phyloP scores from a whole-genome alignment of 1,140 invertebrate genomes.

The Bicyclus anynana region DNA sequence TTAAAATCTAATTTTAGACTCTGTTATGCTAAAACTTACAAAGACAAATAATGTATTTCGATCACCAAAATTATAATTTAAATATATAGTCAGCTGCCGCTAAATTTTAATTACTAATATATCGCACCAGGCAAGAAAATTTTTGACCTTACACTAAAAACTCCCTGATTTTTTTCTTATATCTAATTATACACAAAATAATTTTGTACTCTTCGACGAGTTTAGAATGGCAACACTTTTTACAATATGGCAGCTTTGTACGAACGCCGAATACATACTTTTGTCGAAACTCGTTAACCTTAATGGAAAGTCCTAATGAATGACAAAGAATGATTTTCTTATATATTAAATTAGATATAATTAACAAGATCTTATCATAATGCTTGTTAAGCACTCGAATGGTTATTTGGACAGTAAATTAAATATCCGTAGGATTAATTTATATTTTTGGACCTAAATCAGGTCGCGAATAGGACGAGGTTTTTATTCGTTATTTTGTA shows the following conservation, averaged over 20 bases:
- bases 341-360: conserved; percentile 7
- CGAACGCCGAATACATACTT: conserved; percentile 42
- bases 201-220: conserved; percentile 75
- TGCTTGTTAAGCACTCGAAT: conserved; percentile 19
- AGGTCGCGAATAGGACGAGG: conserved; percentile 40
- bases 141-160: conserved; percentile 63
- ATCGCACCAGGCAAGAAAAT: conserved; percentile 68
- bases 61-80: conserved; percentile 26
- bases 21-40: conserved; percentile 37
- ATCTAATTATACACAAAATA: conserved; percentile 76
- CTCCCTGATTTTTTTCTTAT: conserved; percentile 75
- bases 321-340: conserved; percentile 13
- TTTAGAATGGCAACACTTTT: conserved; percentile 69
- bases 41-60: conserved; percentile 24
- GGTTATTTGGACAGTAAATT: conserved; percentile 7
- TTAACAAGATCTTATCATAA: conserved; percentile 4
- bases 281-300: conserved; percentile 39
- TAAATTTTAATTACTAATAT: conserved; percentile 43
- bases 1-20: conserved; percentile 54
- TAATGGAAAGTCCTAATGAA: conserved; percentile 19
- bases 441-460: conserved; percentile 38
- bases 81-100: conserved; percentile 36
- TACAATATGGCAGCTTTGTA: conserved; percentile 67
- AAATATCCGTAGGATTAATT: conserved; percentile 13
- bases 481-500: conserved; percentile 10